These are phyloP conservation scores for Stomatorhinus walkeri DNA, from an alignment of 2,797 vertebrate genomes.

Conservation along the genomic window DNA sequence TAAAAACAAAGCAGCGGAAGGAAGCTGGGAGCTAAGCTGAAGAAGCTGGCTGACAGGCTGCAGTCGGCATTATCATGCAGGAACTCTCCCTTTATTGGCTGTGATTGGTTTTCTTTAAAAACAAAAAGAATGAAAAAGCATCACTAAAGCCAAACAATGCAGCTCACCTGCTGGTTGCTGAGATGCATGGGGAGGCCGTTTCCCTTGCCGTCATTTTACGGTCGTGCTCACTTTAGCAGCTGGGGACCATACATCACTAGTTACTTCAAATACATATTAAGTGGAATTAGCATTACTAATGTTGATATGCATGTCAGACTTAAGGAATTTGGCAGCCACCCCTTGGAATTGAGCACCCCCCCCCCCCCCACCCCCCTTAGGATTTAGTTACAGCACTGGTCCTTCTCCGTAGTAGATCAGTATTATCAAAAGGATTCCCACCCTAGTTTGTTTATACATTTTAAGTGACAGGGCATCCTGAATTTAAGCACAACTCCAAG, in stretches of 20 bases:
- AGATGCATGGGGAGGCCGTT: background rate
- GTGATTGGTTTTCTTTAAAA: background rate
- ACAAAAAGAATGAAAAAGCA: background rate
- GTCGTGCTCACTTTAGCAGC: background rate
- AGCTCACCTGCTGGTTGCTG: background rate
- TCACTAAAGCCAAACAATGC: background rate
- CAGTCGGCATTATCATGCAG: background rate
- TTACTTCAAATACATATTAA: background rate
- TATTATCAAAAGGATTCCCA: background rate
- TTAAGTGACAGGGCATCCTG: background rate
- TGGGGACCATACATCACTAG: background rate
- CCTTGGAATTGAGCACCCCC: background rate
- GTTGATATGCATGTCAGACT: background rate
- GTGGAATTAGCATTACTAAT: conserved; percentile 9
- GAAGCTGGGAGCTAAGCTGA: background rate
- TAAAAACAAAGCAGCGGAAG: background rate
- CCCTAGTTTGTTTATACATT: background rate
- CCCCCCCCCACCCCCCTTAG: background rate
- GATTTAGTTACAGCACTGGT: background rate
- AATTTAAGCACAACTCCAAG: background rate
- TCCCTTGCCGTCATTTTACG: background rate
- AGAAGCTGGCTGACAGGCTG: background rate
- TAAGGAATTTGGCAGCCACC: background rate
- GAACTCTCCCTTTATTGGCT: background rate
- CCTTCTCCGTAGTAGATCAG: background rate